Base-by-base conservation (phyloP, 2,888 invertebrate genomes). In the Dicyrtoma fusca region DNA sequence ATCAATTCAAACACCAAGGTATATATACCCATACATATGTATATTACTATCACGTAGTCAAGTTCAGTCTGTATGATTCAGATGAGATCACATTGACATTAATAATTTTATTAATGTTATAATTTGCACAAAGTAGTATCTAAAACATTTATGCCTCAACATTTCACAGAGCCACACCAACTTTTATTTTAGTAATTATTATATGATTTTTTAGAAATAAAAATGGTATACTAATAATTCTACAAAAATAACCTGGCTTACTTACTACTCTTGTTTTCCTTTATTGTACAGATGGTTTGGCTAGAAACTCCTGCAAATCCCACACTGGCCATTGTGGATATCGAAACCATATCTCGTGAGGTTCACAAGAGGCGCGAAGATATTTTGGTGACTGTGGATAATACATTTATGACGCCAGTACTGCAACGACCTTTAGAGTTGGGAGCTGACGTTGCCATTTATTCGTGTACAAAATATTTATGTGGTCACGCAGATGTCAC, bases 381-480 rank as follows among this genome's bases (percentile, higher is more conserved):
- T 23, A 83, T 85, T 51, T 8, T 68, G 42, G 21, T 53, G 6
- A 65, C 85, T 2, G 86, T 87, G 53, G 87, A 88, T 82, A 88
- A 88, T 82, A 88, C 88, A 11, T 80, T 80, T 55, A 69, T 76
- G 59, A 79, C 80, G n/a, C 78, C 79, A 11, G 72, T 78, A 6
- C 53, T 80, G 65, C 83, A 87, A 85, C 81, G 86, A 62, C 88
- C 88, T 10, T 81, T 88, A 49, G 83, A 83, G 23, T 82, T 87
- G 19, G 88, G 88, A n/a, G 87, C 86, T 17, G 87, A 88, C 80
- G 82, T 87, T 23, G 86, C 85, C 11, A 82, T 87, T 80, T 87
- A 88, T 82, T 88, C 88, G 0, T 81, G 87, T 73, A 87, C 88
- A n/a, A 88, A 88, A 82, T 88, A 88, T 82, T 85, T 88, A 83